These are phyloP conservation scores for Rhinoderma darwinii DNA, from an alignment of 2,113 vertebrate species.

Conservation along the genomic window DNA sequence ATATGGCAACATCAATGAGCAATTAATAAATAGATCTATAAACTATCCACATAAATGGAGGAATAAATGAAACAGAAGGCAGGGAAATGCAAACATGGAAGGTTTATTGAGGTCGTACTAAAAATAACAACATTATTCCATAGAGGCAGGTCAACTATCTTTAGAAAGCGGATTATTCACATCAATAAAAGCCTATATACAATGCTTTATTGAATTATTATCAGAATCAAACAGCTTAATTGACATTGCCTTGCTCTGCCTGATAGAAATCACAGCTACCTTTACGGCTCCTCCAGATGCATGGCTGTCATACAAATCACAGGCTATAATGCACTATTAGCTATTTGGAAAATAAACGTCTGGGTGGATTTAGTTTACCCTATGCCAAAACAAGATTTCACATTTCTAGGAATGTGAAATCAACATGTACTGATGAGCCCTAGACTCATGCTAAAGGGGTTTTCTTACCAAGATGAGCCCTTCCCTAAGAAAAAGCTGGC, in stretches of 20 bases:
- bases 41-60: not conserved
- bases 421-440: too few species aligned
- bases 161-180: not conserved
- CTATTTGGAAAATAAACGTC: not conserved
- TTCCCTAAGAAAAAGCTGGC: too few species aligned
- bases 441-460: too few species aligned
- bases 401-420: too few species aligned
- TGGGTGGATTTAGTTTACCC: not conserved
- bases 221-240: not conserved
- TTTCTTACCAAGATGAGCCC: too few species aligned
- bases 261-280: not conserved
- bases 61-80: not conserved
- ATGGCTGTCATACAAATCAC: not conserved
- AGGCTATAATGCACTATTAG: not conserved
- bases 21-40: slow-evolving; percentile 17
- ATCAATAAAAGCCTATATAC: not conserved
- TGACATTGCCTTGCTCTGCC: slow-evolving; percentile 6
- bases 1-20: too few species aligned
- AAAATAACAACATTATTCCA: not conserved
- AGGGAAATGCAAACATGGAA: not conserved
- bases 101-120: not conserved
- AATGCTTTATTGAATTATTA: not conserved
- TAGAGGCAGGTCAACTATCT: not conserved
- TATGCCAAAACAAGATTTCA: too few species aligned
- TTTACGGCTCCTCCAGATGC: not conserved